Evolutionary conservation across 2,888 invertebrate genomes (phyloP), one percentile per base, ranked within the genome.

Genomic region (Lobophora halterata): DNA sequence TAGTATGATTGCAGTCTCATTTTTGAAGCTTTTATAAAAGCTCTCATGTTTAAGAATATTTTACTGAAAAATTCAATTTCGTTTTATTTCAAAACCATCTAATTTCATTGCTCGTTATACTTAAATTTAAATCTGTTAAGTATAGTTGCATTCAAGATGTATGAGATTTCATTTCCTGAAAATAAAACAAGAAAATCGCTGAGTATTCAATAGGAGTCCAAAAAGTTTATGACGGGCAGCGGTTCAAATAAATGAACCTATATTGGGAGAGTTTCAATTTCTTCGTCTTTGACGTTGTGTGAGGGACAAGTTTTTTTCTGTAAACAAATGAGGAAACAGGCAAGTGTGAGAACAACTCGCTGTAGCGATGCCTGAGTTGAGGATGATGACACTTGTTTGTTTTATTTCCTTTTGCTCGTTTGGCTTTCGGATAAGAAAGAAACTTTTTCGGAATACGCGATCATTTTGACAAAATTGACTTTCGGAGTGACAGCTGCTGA

Each of bases 381-480:
- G 70, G 73, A 65, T 82, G 82, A 83, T 80, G 78, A 80, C 75
- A 79, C 70, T 83, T 85, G 79, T 83, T 81, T 81, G 78, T 80
- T 82, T 80, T 79, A 81, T 79, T 78, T 69, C 66, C 59, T 61
- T 59, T 52, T 52, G 64, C 71, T 72, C 78, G 73, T 80, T 82
- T 74, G 63, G 58, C 58, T 57, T 50, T 49, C 60, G 59, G 63
- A 60, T 61, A 65, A 65, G 69, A 71, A 67, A 71, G n/a, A 78
- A 76, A 76, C 63, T 75, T 79, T 62, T 52, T 64, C 54, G 51
- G 60, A 67, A 63, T 63, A 73, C 68, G 64, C 65, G 64, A 61
- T 62, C 68, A 69, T 72, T 69, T 74, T 70, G 71, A 61, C 58
- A 65, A 82, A 80, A 83, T 81, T 77, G 76, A 73, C 76, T 80